These are phyloP conservation scores for Harmothoe impar DNA, from an alignment of 2,888 invertebrate genomes.

Conservation along the genomic window DNA sequence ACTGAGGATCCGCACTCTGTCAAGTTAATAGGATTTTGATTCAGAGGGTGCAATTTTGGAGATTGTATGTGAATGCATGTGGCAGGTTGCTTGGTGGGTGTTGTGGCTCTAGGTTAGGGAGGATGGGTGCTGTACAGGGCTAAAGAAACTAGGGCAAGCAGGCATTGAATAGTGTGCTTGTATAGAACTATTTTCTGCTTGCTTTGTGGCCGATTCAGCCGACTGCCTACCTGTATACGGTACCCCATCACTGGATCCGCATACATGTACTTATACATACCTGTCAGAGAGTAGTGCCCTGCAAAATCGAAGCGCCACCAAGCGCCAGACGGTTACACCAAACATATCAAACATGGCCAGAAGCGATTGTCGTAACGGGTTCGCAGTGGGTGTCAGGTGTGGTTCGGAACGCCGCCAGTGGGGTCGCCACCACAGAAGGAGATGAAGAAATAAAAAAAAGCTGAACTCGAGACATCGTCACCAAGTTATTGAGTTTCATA, in stretches of 20 bases:
- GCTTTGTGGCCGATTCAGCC: background rate
- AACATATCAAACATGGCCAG: conserved; percentile 19
- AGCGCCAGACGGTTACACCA: background rate
- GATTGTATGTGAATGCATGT: background rate
- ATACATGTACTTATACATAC: too few relatives aligned
- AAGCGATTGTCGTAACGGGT: conserved; percentile 32
- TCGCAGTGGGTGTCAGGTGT: conserved; percentile 11
- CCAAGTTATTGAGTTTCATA: conserved; percentile 45
- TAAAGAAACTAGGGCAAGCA: too few relatives aligned
- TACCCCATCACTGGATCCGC: too few relatives aligned
- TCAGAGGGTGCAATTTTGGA: background rate
- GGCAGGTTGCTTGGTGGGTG: background rate
- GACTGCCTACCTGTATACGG: background rate
- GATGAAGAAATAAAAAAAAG: background rate
- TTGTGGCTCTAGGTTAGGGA: too few relatives aligned
- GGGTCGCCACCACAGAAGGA: background rate
- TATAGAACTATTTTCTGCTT: too few relatives aligned
- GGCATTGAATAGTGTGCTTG: too few relatives aligned
- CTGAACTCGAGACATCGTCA: conserved; percentile 25
- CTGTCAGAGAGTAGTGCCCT: background rate
- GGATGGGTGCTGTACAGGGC: too few relatives aligned
- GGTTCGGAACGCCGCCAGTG: conserved; percentile 23
- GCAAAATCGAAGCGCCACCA: background rate
- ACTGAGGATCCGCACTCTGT: background rate
- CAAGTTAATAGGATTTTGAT: conserved; percentile 35